phyloP scores from a whole-genome alignment of 2,888 invertebrate species.

The Molanna angustata region DNA sequence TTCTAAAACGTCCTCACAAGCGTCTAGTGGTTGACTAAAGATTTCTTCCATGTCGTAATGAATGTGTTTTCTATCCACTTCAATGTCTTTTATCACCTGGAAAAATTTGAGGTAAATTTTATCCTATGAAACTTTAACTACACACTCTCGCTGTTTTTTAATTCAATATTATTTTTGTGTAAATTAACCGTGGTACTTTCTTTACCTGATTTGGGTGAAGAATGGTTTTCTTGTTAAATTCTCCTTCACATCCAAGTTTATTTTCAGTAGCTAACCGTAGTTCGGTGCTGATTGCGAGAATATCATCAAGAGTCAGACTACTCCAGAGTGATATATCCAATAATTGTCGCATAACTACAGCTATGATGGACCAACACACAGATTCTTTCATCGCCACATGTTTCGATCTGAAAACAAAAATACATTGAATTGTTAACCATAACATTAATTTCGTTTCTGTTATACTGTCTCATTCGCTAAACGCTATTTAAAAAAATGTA shows the following conservation, averaged over 20 bases:
- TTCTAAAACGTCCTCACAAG: slow-evolving; percentile 14
- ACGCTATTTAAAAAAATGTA: too few relatives aligned
- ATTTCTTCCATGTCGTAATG: slow-evolving; percentile 15
- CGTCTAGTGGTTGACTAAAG: slow-evolving; percentile 8
- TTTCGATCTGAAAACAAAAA: slow-evolving; percentile 5
- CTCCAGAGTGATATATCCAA: slow-evolving; percentile 19
- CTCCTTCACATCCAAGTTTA: slow-evolving; percentile 12
- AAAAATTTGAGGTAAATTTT: too few relatives aligned
- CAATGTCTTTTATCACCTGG: slow-evolving; percentile 15
- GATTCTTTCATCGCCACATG: not conserved
- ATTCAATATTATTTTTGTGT: too few relatives aligned
- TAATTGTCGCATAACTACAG: slow-evolving; percentile 13
- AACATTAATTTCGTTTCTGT: too few relatives aligned
- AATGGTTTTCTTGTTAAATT: not conserved
- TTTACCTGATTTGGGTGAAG: slow-evolving; percentile 12
- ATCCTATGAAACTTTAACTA: not conserved
- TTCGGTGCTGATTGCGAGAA: slow-evolving; percentile 7
- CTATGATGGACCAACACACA: slow-evolving; percentile 10
- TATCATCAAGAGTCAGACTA: slow-evolving; percentile 13
- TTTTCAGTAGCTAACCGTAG: slow-evolving; percentile 14
- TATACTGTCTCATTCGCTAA: too few relatives aligned
- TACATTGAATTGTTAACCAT: too few relatives aligned
- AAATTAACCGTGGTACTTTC: not conserved
- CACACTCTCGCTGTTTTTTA: too few relatives aligned
- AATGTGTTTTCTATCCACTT: slow-evolving; percentile 11